Evolutionary conservation across 2,113 vertebrate genomes (phyloP).

Genomic region (zebrafish (Danio rerio)): GRCz12tu NC_133176.1:257001-257500

Average conservation of each 20-base stretch:
- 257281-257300: slow-evolving; percentile 43
- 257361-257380: slow-evolving; percentile 32
- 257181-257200: slow-evolving; percentile 19
- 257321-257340: slow-evolving; percentile 7
- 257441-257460: slow-evolving; percentile 33
- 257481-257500: background rate
- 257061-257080: no score
- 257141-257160: slow-evolving; percentile 63
- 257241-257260: slow-evolving; percentile 24
- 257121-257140: slow-evolving; percentile 1
- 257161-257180: slow-evolving; percentile 61
- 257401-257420: slow-evolving; percentile 41
- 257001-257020: no score
- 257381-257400: slow-evolving; percentile 43
- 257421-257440: slow-evolving; percentile 36
- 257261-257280: slow-evolving; percentile 35
- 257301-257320: slow-evolving; percentile 4
- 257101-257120: background rate
- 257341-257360: slow-evolving; percentile 17
- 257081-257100: no score
- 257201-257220: slow-evolving; percentile 24
- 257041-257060: no score
- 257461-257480: slow-evolving; percentile 20
- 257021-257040: no score
- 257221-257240: slow-evolving; percentile 31